Conservation (phyloP, 2,888 invertebrate genomes). For the Stenodera caucasica region DNA sequence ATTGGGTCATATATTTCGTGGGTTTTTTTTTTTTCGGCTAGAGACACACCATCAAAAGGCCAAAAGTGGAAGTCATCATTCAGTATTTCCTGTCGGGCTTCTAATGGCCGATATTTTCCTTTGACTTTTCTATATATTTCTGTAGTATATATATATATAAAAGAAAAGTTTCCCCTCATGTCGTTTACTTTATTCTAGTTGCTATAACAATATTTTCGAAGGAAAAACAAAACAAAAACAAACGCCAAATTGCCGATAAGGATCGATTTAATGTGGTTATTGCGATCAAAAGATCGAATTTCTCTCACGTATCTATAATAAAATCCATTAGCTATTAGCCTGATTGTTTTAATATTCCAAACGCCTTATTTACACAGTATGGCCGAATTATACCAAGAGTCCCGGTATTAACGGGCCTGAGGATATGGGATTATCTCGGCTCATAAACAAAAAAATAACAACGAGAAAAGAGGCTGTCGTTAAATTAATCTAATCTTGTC, state of each 20-base stretch:
- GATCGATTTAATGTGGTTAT: too few species aligned
- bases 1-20: too few species aligned
- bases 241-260: too few species aligned
- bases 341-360: not conserved
- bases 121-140: too few species aligned
- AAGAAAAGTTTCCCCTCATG: too few species aligned
- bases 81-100: not conserved
- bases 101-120: not conserved
- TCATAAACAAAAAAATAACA: not conserved
- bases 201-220: too few species aligned
- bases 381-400: not conserved
- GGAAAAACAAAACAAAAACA: too few species aligned
- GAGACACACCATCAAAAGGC: not conserved
- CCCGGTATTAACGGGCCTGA: not conserved
- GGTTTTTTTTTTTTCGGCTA: not conserved
- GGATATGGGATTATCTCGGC: not conserved
- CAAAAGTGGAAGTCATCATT: conserved; percentile 3
- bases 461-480: not conserved
- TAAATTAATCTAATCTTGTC: not conserved
- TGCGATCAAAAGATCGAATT: not conserved
- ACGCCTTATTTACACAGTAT: not conserved
- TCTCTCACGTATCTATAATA: not conserved
- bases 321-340: not conserved
- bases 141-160: too few species aligned
- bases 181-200: too few species aligned